These are phyloP conservation scores for Crocuta crocuta DNA, from an alignment of 2,113 vertebrate genomes.

Conservation along the genomic window DNA sequence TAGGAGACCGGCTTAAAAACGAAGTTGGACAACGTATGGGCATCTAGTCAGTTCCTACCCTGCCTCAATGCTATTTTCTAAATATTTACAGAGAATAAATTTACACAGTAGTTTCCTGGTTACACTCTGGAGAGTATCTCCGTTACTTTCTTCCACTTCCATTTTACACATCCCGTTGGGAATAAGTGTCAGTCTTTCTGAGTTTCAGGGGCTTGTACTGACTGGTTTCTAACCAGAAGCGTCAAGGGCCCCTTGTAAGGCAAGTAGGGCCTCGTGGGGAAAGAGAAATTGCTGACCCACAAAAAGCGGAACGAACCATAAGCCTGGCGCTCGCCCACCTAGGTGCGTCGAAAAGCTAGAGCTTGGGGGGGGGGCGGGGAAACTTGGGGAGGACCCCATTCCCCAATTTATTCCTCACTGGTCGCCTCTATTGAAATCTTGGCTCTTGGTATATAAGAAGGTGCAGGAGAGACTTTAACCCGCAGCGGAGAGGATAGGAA, in stretches of 20 bases:
- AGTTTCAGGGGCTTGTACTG: conserved; percentile 27
- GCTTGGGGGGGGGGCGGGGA: not conserved
- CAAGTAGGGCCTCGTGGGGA: not conserved
- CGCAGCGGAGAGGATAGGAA: not conserved
- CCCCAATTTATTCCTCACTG: not conserved
- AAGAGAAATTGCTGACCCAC: not conserved
- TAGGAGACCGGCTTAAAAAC: not conserved
- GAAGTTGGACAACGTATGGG: not conserved
- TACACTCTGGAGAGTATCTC: not conserved
- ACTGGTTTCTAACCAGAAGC: not conserved
- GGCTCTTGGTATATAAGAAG: not conserved
- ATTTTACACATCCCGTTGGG: not conserved
- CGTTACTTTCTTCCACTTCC: not conserved
- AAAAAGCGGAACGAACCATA: not conserved
- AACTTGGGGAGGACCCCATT: not conserved
- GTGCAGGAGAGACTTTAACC: not conserved
- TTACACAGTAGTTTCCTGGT: not conserved
- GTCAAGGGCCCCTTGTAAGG: not conserved
- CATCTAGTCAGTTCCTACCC: not conserved
- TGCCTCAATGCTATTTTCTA: not conserved
- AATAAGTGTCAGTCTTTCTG: not conserved
- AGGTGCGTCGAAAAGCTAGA: not conserved
- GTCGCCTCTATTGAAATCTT: not conserved
- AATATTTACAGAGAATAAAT: conserved; percentile 20
- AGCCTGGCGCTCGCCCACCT: not conserved